Evolutionary conservation across 2,113 vertebrate species (phyloP).

Genomic region (Thalassoma bifasciatum): DNA sequence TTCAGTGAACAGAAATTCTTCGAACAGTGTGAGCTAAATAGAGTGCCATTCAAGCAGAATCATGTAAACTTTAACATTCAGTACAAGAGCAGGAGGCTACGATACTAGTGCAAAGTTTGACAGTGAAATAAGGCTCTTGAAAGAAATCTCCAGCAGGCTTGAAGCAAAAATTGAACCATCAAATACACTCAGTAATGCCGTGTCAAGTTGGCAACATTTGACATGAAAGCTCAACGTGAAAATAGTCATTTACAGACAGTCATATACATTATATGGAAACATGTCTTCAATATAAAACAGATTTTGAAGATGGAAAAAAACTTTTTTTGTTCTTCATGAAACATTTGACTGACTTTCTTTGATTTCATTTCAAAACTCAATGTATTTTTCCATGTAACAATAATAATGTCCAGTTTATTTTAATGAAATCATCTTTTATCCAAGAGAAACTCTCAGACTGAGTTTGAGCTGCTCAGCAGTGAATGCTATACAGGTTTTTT

Average conservation of each 20-base stretch:
- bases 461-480: background rate
- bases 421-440: background rate
- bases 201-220: background rate
- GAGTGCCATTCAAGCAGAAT: conserved; percentile 49
- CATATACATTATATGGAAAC: background rate
- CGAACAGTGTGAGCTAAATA: conserved; percentile 40
- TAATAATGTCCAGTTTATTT: background rate
- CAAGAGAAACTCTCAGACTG: too few relatives aligned
- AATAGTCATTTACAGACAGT: background rate
- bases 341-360: too few relatives aligned
- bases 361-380: too few relatives aligned
- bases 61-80: conserved; percentile 43
- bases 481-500: conserved; percentile 57
- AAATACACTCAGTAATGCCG: background rate
- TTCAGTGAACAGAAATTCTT: conserved; percentile 31
- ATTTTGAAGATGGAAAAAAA: too few relatives aligned
- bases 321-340: too few relatives aligned
- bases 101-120: conserved; percentile 23
- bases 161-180: background rate
- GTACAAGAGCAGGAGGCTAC: conserved; percentile 7
- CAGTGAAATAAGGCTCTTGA: conserved; percentile 25
- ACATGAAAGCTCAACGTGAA: conserved; percentile 18
- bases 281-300: background rate
- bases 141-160: background rate
- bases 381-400: too few relatives aligned